phyloP scores from a whole-genome alignment of 2,888 invertebrate genomes.

The Ornithoptera priamus region DNA sequence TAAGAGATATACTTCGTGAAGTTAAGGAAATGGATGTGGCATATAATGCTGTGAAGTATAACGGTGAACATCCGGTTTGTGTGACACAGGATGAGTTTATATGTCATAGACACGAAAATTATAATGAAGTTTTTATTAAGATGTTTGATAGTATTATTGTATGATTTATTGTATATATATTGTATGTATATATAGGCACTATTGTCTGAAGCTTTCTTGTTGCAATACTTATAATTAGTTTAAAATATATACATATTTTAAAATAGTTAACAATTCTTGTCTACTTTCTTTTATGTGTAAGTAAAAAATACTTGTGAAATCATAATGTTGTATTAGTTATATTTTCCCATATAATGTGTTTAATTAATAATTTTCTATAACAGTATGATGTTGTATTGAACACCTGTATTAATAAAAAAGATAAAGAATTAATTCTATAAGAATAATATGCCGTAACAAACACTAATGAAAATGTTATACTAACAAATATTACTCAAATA shows the following conservation, averaged over 20 bases:
- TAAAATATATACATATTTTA: background rate
- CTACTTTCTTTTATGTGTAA: too few species aligned
- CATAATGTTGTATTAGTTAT: too few species aligned
- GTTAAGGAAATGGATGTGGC: conserved; percentile 50
- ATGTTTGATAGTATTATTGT: conserved; percentile 38
- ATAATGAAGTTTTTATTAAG: conserved; percentile 49
- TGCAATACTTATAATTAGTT: background rate
- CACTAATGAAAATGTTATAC: too few species aligned
- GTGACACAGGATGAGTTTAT: conserved; percentile 49
- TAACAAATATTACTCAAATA: background rate
- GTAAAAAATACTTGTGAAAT: too few species aligned
- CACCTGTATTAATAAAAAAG: too few species aligned
- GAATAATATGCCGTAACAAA: too few species aligned
- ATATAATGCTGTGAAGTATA: conserved; percentile 53
- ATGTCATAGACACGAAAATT: conserved; percentile 53
- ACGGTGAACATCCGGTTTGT: conserved; percentile 59
- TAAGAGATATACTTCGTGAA: conserved; percentile 56
- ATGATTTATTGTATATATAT: background rate
- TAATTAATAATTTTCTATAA: too few species aligned
- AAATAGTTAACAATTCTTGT: too few species aligned
- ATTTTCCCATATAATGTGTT: too few species aligned
- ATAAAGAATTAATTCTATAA: too few species aligned
- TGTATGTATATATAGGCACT: background rate
- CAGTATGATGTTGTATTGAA: too few species aligned
- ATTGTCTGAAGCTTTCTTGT: background rate